Conservation (phyloP, 2,797 vertebrate species). For the Crocodylus rhombifer region DNA sequence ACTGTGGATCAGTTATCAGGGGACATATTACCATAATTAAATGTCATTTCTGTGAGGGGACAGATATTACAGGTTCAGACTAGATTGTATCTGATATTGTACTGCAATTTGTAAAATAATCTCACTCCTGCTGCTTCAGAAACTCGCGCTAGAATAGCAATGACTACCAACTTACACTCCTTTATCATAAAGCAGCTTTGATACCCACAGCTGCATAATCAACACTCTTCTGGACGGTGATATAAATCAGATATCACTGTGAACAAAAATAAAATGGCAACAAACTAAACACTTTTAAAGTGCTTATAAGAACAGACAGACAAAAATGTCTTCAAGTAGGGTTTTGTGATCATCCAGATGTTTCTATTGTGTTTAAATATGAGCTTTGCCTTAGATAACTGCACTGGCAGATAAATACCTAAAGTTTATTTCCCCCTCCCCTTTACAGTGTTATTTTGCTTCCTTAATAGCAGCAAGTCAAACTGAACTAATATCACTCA, state of each 20-base stretch:
- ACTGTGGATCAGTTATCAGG: slow-evolving; percentile 70
- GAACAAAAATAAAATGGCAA: background rate
- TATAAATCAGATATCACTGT: background rate
- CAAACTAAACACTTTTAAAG: slow-evolving; percentile 7
- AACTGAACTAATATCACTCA: background rate
- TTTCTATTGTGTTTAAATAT: background rate
- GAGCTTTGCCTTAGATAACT: background rate
- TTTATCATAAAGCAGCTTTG: slow-evolving; percentile 27
- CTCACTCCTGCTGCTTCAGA: slow-evolving; percentile 77
- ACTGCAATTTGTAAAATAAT: slow-evolving; percentile 73
- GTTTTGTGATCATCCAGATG: background rate
- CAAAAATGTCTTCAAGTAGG: background rate
- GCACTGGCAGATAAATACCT: background rate
- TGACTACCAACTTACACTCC: slow-evolving; percentile 30
- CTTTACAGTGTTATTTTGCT: background rate
- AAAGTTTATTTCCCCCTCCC: background rate
- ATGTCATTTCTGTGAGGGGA: slow-evolving; percentile 69
- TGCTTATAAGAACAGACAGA: background rate
- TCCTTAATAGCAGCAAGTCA: slow-evolving; percentile 13
- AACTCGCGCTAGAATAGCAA: slow-evolving; percentile 58
- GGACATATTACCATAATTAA: slow-evolving; percentile 79
- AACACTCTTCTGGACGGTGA: background rate
- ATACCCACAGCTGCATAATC: background rate
- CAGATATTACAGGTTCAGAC: slow-evolving; percentile 69
- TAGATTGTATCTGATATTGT: slow-evolving; percentile 68